phyloP scores from a whole-genome alignment of 2,797 vertebrate species.

The Tenualosa thibaudeaui region DNA sequence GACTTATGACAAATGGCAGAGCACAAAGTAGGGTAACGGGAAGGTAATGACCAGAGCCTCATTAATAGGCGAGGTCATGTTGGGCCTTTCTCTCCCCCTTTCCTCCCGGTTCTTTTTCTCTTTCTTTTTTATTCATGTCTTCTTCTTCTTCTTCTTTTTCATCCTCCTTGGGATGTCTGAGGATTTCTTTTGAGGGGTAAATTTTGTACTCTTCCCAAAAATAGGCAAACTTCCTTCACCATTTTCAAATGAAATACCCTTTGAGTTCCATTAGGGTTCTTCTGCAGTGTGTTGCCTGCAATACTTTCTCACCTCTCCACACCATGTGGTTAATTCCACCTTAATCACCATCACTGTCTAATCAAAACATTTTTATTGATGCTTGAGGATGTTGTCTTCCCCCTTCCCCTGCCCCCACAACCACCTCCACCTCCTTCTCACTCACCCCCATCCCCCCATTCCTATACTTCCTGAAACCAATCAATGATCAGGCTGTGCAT shows the following conservation, averaged over 20 bases:
- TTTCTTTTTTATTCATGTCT: too few species aligned
- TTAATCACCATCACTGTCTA: constrained; percentile 58
- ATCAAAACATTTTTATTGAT: constrained; percentile 59
- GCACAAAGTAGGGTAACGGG: constrained; percentile 59
- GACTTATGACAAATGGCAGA: constrained; percentile 66
- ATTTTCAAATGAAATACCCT: neutral
- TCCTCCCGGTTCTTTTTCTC: neutral
- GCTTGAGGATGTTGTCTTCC: constrained; percentile 47
- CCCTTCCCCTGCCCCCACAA: neutral
- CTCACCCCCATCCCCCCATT: constrained; percentile 35
- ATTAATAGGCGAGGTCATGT: constrained; percentile 64
- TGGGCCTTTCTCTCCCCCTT: constrained; percentile 14
- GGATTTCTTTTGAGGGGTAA: neutral
- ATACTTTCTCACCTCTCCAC: neutral
- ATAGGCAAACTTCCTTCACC: neutral
- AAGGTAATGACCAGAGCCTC: constrained; percentile 66
- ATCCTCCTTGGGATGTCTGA: neutral
- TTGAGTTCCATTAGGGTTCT: neutral
- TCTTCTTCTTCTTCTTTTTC: neutral
- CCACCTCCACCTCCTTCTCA: constrained; percentile 28
- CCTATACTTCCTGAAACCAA: constrained; percentile 46
- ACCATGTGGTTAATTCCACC: constrained; percentile 46
- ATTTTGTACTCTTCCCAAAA: neutral
- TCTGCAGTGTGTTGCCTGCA: neutral
- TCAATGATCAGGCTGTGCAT: constrained; percentile 56